Conservation (phyloP, 2,888 invertebrate genomes). For the Drosophila limbata region DNA sequence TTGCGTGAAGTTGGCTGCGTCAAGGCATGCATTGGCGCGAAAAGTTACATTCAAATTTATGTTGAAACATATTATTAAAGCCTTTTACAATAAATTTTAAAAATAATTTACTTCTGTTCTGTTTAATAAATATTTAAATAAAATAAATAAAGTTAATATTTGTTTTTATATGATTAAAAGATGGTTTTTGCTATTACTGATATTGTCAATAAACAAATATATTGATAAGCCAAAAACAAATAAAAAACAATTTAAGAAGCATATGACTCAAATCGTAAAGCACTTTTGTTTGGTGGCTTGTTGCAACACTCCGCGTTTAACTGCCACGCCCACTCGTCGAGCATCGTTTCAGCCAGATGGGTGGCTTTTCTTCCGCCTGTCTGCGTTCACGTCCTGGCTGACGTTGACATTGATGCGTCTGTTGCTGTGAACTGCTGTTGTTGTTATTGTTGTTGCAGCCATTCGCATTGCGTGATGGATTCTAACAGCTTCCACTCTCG, state of each 20-base stretch:
- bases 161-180: too few species aligned
- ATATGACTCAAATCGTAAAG: conserved; percentile 49
- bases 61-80: background rate
- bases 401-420: conserved; percentile 74
- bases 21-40: background rate
- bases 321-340: conserved; percentile 21
- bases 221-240: conserved; percentile 1
- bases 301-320: conserved; percentile 15
- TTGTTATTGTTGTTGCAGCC: conserved; percentile 18
- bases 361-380: conserved; percentile 61
- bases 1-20: conserved; percentile 4
- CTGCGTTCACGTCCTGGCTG: conserved; percentile 55
- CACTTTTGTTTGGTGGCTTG: conserved; percentile 41
- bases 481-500: conserved; percentile 47
- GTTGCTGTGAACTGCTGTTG: conserved; percentile 35
- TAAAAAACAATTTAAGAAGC: conserved; percentile 54
- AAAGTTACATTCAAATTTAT: background rate
- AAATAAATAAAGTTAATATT: too few species aligned
- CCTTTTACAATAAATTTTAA: too few species aligned
- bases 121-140: too few species aligned
- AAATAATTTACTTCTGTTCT: too few species aligned
- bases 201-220: too few species aligned
- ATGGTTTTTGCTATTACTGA: too few species aligned
- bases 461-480: conserved; percentile 71
- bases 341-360: conserved; percentile 35